A percentile compares a stretch with the other conserved stretches of the same genome.
Evolutionary conservation across 2,113 vertebrate genomes (phyloP).

Genomic region (Scomber colias): DNA sequence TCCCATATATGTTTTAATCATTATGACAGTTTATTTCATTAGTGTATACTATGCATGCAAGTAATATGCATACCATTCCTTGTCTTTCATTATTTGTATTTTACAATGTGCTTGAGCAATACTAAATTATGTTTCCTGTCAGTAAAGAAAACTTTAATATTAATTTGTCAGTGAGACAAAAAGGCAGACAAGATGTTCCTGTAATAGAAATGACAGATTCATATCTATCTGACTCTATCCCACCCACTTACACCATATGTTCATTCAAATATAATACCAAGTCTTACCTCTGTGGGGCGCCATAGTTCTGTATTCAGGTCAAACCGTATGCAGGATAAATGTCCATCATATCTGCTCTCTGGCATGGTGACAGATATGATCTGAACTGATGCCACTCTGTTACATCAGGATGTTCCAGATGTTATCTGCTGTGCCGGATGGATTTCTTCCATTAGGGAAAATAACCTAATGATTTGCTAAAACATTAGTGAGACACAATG

Average conservation of each 20-base stretch:
- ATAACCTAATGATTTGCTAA: not conserved
- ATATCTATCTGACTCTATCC: not conserved
- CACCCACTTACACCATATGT: not conserved
- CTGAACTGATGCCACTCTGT: not conserved
- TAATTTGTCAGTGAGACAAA: not conserved
- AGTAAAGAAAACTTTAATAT: no score
- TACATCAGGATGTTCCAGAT: slow-evolving; percentile 18
- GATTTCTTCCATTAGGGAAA: slow-evolving; percentile 6
- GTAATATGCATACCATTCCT: no score
- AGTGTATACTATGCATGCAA: no score
- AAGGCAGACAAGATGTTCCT: no score
- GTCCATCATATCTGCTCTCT: not conserved
- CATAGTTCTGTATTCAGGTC: slow-evolving; percentile 10
- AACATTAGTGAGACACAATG: not conserved
- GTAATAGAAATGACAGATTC: not conserved
- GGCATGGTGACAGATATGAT: not conserved
- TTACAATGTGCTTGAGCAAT: no score
- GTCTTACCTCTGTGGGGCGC: slow-evolving; percentile 39
- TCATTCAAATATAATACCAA: not conserved
- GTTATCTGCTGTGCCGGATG: not conserved
- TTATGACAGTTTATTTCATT: no score
- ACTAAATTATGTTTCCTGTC: no score
- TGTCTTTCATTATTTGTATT: no score
- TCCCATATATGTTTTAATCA: no score
- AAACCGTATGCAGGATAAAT: slow-evolving; percentile 2